Conservation (phyloP, 2,113 vertebrate species). For the Seriola rivoliana region DNA sequence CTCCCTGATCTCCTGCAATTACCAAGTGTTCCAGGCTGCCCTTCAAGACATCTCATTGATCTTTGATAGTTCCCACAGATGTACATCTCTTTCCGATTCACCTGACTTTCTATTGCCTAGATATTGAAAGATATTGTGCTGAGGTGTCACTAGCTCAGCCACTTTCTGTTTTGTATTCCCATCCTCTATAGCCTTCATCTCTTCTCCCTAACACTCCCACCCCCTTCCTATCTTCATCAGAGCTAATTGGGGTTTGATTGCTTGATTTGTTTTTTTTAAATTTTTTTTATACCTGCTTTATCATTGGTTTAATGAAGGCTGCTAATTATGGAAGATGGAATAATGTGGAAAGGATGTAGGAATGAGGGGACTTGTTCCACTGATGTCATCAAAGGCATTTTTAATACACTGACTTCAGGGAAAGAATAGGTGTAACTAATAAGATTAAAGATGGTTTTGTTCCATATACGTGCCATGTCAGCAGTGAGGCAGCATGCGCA, state of each 20-base stretch:
- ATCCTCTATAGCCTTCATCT: constrained; percentile 9
- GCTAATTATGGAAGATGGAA: constrained; percentile 34
- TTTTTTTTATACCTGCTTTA: not conserved
- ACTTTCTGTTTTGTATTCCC: constrained; percentile 27
- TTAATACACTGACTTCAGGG: constrained; percentile 16
- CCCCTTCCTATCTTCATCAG: constrained; percentile 6
- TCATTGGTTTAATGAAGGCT: constrained; percentile 29
- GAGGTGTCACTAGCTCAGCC: constrained; percentile 8
- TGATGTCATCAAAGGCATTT: constrained; percentile 17
- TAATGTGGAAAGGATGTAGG: constrained; percentile 6
- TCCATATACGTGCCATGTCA: not conserved
- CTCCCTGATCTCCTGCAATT: constrained; percentile 58
- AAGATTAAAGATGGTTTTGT: constrained; percentile 4
- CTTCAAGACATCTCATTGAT: constrained; percentile 56
- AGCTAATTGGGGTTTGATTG: constrained; percentile 38
- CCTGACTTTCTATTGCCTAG: constrained; percentile 19
- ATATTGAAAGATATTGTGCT: constrained; percentile 38
- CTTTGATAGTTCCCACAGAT: constrained; percentile 33
- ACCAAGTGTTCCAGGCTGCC: constrained; percentile 44
- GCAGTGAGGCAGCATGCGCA: not conserved
- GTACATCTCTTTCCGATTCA: constrained; percentile 21
- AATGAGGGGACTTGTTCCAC: constrained; percentile 8
- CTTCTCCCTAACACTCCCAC: not conserved
- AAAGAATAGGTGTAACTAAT: constrained; percentile 10
- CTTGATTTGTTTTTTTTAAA: constrained; percentile 15